Evolutionary conservation across 2,797 vertebrate genomes (phyloP), one percentile per base, ranked within the genome.

Genomic region (Xyrichtys novacula): DNA sequence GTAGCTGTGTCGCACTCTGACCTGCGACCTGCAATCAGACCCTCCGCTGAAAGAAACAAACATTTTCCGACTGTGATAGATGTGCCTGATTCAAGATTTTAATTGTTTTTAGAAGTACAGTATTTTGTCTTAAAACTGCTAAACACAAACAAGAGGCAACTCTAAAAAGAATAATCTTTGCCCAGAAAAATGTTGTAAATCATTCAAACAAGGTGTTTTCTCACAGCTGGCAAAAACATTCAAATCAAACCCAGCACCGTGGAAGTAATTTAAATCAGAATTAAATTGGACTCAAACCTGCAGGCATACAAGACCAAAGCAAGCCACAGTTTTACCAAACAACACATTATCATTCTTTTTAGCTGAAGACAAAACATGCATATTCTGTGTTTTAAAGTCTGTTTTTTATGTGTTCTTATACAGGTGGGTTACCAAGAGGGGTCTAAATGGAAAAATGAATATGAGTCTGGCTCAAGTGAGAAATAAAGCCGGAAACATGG

Each of bases 1-100:
- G 25, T 94, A 95, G 0, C 93, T 95, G 78, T 79, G 80, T 65
- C 94, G 94, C 16, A 92, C 90, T 79, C 93, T 85, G 49, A 93
- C 5, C 48, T 74, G 81, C 36, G 93, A 90, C 0, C 78, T 79
- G 68, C 19, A 54, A 16, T 61, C 26, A 17, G 44, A 71, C 1
- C 15, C 71, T 16, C 31, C 72, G 6, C 90, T 88, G 68, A 66
- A 73, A 87, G 9, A 83, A 0, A 72, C n/a, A 78, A 31, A 40
- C 17, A 52, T 1, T 9, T 0, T 23, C 4, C 55, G 1, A 25
- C 2, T 19, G 1, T 46, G 11, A 36, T 20, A 8, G 29, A 29
- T 44, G 8, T 15, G 10, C 43, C 11, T 11, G 16, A 31, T 11
- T 31, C 2, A n/a, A 20, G 53, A 22, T 28, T 19, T 5, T 50